These are phyloP conservation scores for Cheiracanthium punctorium DNA, from an alignment of 2,888 invertebrate genomes.

Conservation along the genomic window DNA sequence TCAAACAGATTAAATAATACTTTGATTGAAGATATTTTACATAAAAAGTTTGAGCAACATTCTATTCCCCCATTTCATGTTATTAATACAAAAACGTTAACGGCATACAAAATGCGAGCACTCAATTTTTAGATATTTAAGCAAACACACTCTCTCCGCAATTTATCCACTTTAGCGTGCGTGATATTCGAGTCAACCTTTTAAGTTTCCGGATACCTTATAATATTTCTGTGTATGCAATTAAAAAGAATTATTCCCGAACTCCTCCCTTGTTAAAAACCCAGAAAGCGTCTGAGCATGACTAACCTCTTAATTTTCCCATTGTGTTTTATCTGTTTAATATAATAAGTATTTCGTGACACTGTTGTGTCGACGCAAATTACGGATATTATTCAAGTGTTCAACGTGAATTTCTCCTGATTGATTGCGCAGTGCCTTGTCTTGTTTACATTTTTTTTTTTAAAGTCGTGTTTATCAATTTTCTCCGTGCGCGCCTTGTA, in stretches of 20 bases:
- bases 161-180: no score
- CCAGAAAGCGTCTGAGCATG: neutral
- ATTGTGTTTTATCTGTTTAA: neutral
- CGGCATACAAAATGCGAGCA: no score
- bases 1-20: no score
- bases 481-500: neutral
- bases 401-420: neutral
- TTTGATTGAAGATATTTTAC: no score
- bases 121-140: no score
- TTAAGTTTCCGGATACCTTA: no score
- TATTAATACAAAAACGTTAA: no score
- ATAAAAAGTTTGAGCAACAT: no score
- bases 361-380: neutral
- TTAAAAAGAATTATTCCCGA: neutral
- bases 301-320: neutral
- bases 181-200: no score
- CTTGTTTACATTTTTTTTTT: neutral
- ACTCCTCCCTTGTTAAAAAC: neutral
- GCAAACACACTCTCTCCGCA: no score
- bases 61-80: no score
- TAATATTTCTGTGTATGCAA: neutral
- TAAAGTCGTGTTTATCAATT: neutral
- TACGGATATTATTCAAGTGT: neutral
- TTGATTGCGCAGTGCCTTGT: neutral
- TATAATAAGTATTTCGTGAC: neutral